Conservation (phyloP, 1,140 invertebrate species). For the Trinorchestia longiramus region DNA sequence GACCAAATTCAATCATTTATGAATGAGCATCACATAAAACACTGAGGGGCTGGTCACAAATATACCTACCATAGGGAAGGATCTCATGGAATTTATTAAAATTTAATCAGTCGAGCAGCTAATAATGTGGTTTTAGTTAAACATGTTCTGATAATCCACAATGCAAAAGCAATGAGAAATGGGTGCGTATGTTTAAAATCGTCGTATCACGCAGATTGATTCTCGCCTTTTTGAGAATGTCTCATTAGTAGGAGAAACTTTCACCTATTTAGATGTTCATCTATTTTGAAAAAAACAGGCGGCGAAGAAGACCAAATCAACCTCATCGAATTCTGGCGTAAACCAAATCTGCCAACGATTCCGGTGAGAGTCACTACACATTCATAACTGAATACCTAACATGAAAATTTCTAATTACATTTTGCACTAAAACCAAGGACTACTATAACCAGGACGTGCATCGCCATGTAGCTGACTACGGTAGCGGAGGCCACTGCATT, state of each 20-base stretch:
- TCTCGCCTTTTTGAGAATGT: background rate
- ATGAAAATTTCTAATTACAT: no score
- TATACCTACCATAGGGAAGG: no score
- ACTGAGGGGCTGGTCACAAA: background rate
- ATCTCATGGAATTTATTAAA: background rate
- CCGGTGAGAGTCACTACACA: background rate
- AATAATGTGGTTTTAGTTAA: background rate
- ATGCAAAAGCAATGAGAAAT: background rate
- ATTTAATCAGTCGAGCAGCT: background rate
- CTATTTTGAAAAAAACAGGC: background rate
- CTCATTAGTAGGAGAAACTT: background rate
- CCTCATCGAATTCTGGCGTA: background rate
- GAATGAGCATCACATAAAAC: background rate
- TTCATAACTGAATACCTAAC: background rate
- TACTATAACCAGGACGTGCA: no score
- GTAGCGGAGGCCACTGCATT: no score
- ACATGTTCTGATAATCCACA: background rate
- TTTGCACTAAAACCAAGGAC: no score
- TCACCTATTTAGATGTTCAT: background rate
- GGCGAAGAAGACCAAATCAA: background rate
- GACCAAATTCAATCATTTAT: background rate
- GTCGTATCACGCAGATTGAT: background rate
- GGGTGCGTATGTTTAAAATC: background rate
- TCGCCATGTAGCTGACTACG: no score
- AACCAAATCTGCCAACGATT: background rate